A percentile compares a stretch with the other conserved stretches of the same genome.
Evolutionary conservation across 2,797 vertebrate species (phyloP).

Genomic region (Agapornis canus): DNA sequence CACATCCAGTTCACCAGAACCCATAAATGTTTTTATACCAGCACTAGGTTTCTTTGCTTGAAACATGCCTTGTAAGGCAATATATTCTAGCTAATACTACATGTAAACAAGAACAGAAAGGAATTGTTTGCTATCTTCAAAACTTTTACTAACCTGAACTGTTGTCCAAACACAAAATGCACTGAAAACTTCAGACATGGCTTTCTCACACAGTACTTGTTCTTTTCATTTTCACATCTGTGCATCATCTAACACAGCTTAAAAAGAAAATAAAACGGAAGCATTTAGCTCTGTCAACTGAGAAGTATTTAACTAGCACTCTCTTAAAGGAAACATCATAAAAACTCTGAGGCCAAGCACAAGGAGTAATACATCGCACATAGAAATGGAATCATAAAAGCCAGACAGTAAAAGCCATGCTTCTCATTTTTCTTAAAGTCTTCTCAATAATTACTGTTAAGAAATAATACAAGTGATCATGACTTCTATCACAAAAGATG

Average conservation of each 20-base stretch:
- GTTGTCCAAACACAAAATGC: not conserved
- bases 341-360: not conserved
- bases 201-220: not conserved
- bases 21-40: not conserved
- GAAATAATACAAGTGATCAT: not conserved
- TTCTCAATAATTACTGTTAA: not conserved
- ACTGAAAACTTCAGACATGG: not conserved
- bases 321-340: not conserved
- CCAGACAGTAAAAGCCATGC: not conserved
- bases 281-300: not conserved
- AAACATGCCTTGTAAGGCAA: not conserved
- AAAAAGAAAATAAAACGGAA: not conserved
- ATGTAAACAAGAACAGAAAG: slow-evolving; percentile 1
- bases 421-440: not conserved
- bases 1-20: not conserved
- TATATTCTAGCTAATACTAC: not conserved
- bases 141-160: not conserved
- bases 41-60: not conserved
- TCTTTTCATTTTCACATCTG: slow-evolving; percentile 41
- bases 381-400: not conserved
- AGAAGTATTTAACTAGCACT: slow-evolving; percentile 11
- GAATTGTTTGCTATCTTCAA: not conserved
- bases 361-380: not conserved
- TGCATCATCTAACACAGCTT: slow-evolving; percentile 6
- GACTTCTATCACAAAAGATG: not conserved